Evolutionary conservation across 53 echinoderm and acorn worm genomes (phyloP), one percentile per base, ranked within the genome.

Genomic region (Stichopus horrens): DNA sequence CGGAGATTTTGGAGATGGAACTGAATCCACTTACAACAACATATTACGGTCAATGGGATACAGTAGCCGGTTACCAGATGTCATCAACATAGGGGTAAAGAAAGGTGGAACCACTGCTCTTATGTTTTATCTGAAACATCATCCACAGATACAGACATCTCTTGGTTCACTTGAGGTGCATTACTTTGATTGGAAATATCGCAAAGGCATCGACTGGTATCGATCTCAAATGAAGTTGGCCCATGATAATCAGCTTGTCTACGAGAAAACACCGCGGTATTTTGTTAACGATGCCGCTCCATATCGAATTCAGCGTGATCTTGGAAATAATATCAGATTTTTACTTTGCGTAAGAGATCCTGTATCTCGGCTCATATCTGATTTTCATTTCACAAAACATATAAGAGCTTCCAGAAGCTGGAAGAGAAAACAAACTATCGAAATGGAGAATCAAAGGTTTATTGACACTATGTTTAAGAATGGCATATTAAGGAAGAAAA

Each of bases 261-360:
- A 94, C 71, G 97, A 97, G 65, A 97, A 97, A 86, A 95, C 97
- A 4, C 97, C 97, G 8, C 91, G 93, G 10, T 97, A 97, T 81
- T 95, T 95, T 88, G 90, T 97, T 52, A 92, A 93, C 7, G 65
- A 82, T 5, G 85, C 90, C 52, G 90, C 92, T 0, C 93, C 95
- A 0, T 23, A 23, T 13, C 79, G 88, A 6, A 95, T 97, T 11
- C 21, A 82, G 56, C 53, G 88, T 58, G 97, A 95, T 63, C 90
- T 97, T 8, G 89, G 93, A 0, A 83, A 85, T 14, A 58, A 94
- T 52, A 75, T 94, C 6, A 93, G 93, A 52, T 94, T 97, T 82
- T 88, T 97, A 55, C 74, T 95, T 4, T 88, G 92, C 71, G 95
- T 97, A 14, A 80, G 97, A 77, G 95, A 97, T 74, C 97, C 97